These are phyloP conservation scores for Dolichomitus sp. DNA, from an alignment of 2,888 invertebrate genomes.

Conservation along the genomic window DNA sequence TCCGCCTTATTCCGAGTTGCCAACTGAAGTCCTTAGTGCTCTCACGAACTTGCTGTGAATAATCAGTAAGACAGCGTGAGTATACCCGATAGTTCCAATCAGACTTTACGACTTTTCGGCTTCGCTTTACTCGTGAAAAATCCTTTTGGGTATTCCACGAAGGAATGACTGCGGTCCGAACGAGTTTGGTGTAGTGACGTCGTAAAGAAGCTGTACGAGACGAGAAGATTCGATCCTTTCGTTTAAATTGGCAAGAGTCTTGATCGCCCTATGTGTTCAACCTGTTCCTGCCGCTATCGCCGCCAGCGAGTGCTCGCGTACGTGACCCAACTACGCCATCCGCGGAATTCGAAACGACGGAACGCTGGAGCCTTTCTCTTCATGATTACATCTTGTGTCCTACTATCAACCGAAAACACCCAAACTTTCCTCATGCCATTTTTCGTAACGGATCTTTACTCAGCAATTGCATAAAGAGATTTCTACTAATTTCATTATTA, in stretches of 20 bases:
- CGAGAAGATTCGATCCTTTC: slow-evolving; percentile 52
- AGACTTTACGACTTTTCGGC: slow-evolving; percentile 22
- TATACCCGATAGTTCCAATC: slow-evolving; percentile 23
- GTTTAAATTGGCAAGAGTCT: slow-evolving; percentile 59
- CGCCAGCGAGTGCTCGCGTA: slow-evolving; percentile 39
- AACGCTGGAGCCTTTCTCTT: slow-evolving; percentile 12
- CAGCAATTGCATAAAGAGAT: not conserved
- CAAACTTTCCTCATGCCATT: not conserved
- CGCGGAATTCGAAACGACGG: slow-evolving; percentile 55
- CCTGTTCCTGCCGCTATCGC: slow-evolving; percentile 26
- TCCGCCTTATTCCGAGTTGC: slow-evolving; percentile 24
- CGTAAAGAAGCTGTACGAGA: slow-evolving; percentile 40
- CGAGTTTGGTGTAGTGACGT: slow-evolving; percentile 38
- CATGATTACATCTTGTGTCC: slow-evolving; percentile 51
- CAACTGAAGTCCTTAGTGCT: not conserved
- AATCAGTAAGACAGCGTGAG: slow-evolving; percentile 30
- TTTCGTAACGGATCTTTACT: slow-evolving; percentile 10
- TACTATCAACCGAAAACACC: slow-evolving; percentile 28
- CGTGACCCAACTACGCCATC: slow-evolving; percentile 54
- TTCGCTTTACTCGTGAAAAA: not conserved
- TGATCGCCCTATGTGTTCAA: slow-evolving; percentile 31
- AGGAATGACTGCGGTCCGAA: slow-evolving; percentile 13
- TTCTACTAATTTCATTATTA: not conserved
- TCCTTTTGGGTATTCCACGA: slow-evolving; percentile 26
- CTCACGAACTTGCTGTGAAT: slow-evolving; percentile 42